These are phyloP conservation scores for Lagopus leucura DNA, from an alignment of 2,113 vertebrate genomes.

Conservation along the genomic window DNA sequence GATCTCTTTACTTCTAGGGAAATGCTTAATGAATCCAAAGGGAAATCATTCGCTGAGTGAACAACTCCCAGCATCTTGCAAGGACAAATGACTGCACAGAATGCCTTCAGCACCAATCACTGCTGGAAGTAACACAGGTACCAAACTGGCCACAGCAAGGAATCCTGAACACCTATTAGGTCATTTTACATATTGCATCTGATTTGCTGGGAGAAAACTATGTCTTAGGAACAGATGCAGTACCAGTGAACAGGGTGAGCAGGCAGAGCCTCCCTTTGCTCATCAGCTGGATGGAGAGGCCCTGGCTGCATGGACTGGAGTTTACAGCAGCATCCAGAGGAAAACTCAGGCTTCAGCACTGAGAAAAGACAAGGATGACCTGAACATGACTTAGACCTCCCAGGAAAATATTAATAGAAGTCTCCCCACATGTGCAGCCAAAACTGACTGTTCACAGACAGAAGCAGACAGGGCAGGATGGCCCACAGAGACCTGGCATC, in stretches of 20 bases:
- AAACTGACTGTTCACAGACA: neutral
- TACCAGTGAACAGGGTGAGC: neutral
- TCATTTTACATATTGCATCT: neutral
- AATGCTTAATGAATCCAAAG: neutral
- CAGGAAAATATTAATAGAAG: neutral
- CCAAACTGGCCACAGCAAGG: neutral
- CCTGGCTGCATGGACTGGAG: neutral
- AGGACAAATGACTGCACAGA: neutral
- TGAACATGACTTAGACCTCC: constrained; percentile 2
- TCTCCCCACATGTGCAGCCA: constrained; percentile 13
- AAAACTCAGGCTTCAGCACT: neutral
- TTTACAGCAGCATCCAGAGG: neutral
- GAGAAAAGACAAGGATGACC: neutral
- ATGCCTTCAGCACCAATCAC: neutral
- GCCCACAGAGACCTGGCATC: constrained; percentile 24
- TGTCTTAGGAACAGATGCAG: neutral
- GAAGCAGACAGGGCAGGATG: constrained; percentile 26
- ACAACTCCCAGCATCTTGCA: neutral
- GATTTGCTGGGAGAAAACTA: neutral
- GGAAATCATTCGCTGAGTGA: neutral
- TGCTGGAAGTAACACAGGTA: no score
- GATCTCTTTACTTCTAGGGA: neutral
- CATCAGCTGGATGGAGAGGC: neutral
- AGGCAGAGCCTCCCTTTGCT: neutral
- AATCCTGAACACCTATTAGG: neutral